A percentile compares a stretch with the other conserved stretches of the same genome.
These are phyloP conservation scores for Palythoa grandis DNA, from an alignment of 92 coral and sea anemone species.

Conservation along the genomic window DNA sequence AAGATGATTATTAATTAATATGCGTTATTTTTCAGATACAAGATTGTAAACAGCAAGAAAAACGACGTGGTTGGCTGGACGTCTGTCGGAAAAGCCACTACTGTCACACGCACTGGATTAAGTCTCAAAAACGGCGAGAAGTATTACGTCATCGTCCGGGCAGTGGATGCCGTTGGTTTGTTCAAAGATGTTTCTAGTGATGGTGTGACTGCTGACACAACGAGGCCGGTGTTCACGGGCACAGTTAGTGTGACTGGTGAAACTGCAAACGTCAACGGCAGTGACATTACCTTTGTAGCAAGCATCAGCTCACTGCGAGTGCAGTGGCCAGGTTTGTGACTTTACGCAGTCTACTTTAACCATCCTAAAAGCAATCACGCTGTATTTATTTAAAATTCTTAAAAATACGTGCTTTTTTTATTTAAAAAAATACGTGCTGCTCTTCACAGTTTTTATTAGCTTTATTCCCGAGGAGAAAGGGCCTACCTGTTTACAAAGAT, in stretches of 20 bases:
- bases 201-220: slow-evolving; percentile 46
- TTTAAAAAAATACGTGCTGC: too few relatives aligned
- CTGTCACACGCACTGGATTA: slow-evolving; percentile 61
- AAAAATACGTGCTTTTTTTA: too few relatives aligned
- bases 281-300: slow-evolving; percentile 23
- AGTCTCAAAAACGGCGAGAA: slow-evolving; percentile 31
- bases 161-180: slow-evolving; percentile 42
- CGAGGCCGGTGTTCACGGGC: slow-evolving; percentile 44
- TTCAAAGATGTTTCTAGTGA: slow-evolving; percentile 37
- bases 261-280: slow-evolving; percentile 16
- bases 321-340: slow-evolving; percentile 43
- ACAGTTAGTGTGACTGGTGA: slow-evolving; percentile 20
- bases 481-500: too few relatives aligned
- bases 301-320: slow-evolving; percentile 27
- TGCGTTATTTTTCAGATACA: slow-evolving; percentile 39
- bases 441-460: too few relatives aligned
- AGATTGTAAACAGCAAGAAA: slow-evolving; percentile 64
- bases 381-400: too few relatives aligned
- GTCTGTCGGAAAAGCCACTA: slow-evolving; percentile 71
- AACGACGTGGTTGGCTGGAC: slow-evolving; percentile 71
- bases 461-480: too few relatives aligned
- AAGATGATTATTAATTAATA: too few relatives aligned
- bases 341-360: not conserved
- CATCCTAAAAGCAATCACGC: too few relatives aligned
- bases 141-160: slow-evolving; percentile 31